A percentile compares a stretch with the other conserved stretches of the same genome.
Evolutionary conservation across 2,888 invertebrate genomes (phyloP).

Genomic region (Elegia similella): DNA sequence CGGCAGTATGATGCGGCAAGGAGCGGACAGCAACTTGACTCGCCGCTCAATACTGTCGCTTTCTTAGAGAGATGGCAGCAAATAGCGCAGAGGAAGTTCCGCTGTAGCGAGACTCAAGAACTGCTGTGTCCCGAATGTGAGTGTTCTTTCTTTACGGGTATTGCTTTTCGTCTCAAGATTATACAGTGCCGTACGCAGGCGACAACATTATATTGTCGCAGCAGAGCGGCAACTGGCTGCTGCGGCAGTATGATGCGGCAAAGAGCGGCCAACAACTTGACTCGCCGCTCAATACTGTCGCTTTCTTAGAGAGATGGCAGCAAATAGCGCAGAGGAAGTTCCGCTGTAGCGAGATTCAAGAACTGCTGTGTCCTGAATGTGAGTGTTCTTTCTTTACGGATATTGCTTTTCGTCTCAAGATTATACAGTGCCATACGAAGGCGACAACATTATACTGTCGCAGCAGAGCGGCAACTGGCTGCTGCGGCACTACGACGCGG

Average conservation of each 20-base stretch:
- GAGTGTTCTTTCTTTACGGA: conserved; percentile 35
- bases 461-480: too few relatives aligned
- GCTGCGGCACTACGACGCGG: conserved; percentile 19
- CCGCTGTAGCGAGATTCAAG: conserved; percentile 37
- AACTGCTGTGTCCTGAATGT: conserved; percentile 59
- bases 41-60: neutral
- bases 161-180: too few relatives aligned
- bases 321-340: conserved; percentile 40
- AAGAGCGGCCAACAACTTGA: conserved; percentile 65
- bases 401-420: too few relatives aligned
- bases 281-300: conserved; percentile 87
- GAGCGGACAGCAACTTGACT: neutral
- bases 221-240: conserved; percentile 93
- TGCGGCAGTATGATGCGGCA: conserved; percentile 84
- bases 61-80: neutral
- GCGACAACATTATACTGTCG: too few relatives aligned
- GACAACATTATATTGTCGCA: conserved; percentile 96
- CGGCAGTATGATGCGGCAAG: too few relatives aligned
- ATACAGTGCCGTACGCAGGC: conserved; percentile 95
- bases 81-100: neutral
- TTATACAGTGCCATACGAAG: conserved; percentile 56
- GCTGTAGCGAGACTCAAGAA: neutral
- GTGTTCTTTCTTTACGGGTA: neutral
- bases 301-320: conserved; percentile 79
- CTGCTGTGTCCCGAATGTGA: neutral